Evolutionary conservation across 2,888 invertebrate genomes (phyloP).

Genomic region (Diadegma fenestrale): DNA sequence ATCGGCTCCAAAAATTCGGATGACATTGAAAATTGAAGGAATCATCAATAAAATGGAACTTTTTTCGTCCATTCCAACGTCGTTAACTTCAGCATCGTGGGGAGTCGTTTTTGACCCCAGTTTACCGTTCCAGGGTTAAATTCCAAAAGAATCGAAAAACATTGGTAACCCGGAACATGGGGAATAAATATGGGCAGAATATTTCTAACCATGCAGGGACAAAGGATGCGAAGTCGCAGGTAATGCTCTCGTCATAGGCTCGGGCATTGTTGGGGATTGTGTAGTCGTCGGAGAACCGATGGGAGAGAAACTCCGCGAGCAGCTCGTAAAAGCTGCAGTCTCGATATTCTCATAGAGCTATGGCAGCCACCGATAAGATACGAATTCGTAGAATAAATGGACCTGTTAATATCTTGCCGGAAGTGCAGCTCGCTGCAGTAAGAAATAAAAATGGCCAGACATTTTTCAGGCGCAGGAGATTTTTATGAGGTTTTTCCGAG

Average conservation of each 20-base stretch:
- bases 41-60: too few relatives aligned
- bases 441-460: background rate
- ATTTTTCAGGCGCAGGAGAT: background rate
- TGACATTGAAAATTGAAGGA: too few relatives aligned
- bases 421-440: background rate
- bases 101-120: too few relatives aligned
- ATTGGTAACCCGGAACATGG: background rate
- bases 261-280: constrained; percentile 3
- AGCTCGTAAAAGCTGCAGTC: constrained; percentile 1
- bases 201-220: background rate
- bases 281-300: constrained; percentile 14
- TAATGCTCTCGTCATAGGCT: constrained; percentile 39
- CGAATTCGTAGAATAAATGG: background rate
- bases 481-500: background rate
- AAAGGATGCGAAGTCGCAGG: constrained; percentile 44
- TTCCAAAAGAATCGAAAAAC: background rate
- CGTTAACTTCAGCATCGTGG: too few relatives aligned
- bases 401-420: constrained; percentile 7
- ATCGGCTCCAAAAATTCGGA: too few relatives aligned
- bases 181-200: background rate
- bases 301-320: constrained; percentile 33
- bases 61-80: too few relatives aligned
- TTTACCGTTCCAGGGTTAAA: too few relatives aligned
- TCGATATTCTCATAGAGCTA: constrained; percentile 3
- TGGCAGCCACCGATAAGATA: constrained; percentile 1